Evolutionary conservation across 2,888 invertebrate genomes (phyloP).

Genomic region (Urechis unicinctus): DNA sequence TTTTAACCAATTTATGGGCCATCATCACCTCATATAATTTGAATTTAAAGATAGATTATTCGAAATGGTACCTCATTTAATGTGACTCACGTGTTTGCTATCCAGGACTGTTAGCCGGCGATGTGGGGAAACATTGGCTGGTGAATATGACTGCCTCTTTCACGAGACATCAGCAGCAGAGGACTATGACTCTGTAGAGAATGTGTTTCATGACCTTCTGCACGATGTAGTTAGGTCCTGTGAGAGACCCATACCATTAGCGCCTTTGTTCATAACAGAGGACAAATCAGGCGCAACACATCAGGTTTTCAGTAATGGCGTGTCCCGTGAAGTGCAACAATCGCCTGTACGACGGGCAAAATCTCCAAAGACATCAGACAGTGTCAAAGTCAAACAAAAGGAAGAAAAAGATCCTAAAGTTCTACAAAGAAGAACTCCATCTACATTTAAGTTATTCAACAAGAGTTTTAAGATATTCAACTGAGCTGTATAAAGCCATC

Average conservation of each 20-base stretch:
- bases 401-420: conserved; percentile 3
- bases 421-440: neutral
- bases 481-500: no score
- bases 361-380: conserved; percentile 1
- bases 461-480: conserved; percentile 18
- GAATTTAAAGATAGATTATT: no score
- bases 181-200: conserved; percentile 45
- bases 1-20: no score
- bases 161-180: conserved; percentile 50
- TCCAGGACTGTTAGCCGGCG: conserved; percentile 38
- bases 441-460: conserved; percentile 12
- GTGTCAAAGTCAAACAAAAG: neutral
- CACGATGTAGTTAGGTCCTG: conserved; percentile 38
- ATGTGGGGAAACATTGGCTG: conserved; percentile 37
- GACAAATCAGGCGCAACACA: conserved; percentile 22
- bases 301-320: neutral
- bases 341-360: conserved; percentile 3
- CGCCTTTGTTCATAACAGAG: conserved; percentile 42
- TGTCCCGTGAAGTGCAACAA: neutral
- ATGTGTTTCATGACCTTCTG: conserved; percentile 42
- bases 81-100: no score
- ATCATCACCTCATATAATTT: no score
- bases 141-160: conserved; percentile 42
- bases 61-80: no score
- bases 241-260: conserved; percentile 35